phyloP scores from a whole-genome alignment of 2,113 vertebrate species.

The Erinaceus europaeus region DNA sequence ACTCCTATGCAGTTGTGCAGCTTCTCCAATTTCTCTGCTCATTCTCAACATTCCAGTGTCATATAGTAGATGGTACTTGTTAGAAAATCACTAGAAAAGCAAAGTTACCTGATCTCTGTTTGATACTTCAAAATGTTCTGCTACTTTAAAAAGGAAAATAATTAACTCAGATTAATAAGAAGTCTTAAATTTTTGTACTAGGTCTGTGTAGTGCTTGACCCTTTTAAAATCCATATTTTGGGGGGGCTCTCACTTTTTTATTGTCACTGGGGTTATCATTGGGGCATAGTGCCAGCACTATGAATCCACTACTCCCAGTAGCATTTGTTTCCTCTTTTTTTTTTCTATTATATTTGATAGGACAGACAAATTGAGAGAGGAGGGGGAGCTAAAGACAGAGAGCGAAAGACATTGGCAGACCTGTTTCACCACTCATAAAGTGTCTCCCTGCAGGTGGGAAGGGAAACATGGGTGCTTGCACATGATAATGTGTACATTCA shows the following conservation, averaged over 20 bases:
- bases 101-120: background rate
- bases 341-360: no score
- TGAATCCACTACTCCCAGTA: no score
- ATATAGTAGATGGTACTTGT: background rate
- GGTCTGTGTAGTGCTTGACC: background rate
- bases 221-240: background rate
- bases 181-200: slow-evolving; percentile 21
- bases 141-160: background rate
- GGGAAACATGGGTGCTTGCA: no score
- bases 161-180: background rate
- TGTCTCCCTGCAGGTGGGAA: no score
- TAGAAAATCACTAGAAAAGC: slow-evolving; percentile 5
- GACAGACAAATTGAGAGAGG: no score
- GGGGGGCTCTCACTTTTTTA: background rate
- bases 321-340: no score
- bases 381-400: no score
- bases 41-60: background rate
- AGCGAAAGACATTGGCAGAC: no score
- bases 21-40: background rate
- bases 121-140: background rate
- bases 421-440: no score
- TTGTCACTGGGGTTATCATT: no score
- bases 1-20: background rate
- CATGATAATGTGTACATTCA: no score
- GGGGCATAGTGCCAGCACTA: no score